Percentiles rank a stretch among this genome's conserved stretches.
These are phyloP conservation scores for Hyaena hyaena DNA, from an alignment of 2,113 vertebrate genomes.

Conservation along the genomic window DNA sequence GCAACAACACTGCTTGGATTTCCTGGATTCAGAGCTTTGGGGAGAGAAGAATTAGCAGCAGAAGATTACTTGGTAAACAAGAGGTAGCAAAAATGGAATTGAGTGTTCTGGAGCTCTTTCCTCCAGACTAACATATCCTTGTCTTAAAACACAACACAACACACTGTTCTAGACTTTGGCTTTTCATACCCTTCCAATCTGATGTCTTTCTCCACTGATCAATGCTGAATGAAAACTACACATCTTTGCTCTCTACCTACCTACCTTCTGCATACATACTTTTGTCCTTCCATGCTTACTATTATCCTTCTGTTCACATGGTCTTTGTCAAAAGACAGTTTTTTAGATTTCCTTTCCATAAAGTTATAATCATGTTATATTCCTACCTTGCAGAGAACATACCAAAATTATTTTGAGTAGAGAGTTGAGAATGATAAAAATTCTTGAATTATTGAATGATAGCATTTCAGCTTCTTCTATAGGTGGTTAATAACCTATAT, in stretches of 20 bases:
- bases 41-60: not conserved
- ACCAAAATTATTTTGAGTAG: not conserved
- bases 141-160: not conserved
- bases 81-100: not conserved
- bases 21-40: not conserved
- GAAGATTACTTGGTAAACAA: not conserved
- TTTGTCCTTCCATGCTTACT: not conserved
- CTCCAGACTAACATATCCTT: not conserved
- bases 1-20: not conserved
- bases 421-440: not conserved
- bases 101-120: not conserved
- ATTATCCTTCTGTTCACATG: not conserved
- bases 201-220: not conserved
- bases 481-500: not conserved
- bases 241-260: not conserved
- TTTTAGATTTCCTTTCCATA: not conserved
- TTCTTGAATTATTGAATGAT: not conserved
- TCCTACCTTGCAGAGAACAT: not conserved
- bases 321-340: not conserved
- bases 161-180: not conserved
- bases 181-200: not conserved
- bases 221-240: not conserved
- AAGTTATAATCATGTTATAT: not conserved
- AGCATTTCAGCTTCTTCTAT: not conserved
- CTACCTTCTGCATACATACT: rapidly evolving